These are phyloP conservation scores for Drosophila simulans DNA, from an alignment of 1,140 invertebrate species.

Conservation along the genomic window DNA sequence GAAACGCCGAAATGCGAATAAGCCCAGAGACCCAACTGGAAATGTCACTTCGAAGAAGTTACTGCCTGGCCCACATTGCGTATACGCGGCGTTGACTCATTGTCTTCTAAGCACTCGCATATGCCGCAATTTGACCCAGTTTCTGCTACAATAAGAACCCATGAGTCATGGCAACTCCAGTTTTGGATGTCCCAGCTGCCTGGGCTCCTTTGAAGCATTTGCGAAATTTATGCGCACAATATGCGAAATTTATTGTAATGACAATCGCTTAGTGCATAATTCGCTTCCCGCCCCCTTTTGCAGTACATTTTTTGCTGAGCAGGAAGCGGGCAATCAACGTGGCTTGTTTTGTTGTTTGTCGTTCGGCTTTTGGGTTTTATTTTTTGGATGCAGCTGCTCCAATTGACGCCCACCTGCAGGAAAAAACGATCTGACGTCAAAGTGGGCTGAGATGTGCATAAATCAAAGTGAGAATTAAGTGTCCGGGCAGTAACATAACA, in stretches of 20 bases:
- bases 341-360: slow-evolving; percentile 43
- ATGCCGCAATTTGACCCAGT: slow-evolving; percentile 66
- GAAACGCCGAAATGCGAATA: background rate
- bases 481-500: slow-evolving; percentile 8
- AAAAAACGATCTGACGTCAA: slow-evolving; percentile 25
- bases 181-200: slow-evolving; percentile 68
- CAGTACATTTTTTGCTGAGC: slow-evolving; percentile 31
- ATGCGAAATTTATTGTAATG: slow-evolving; percentile 82
- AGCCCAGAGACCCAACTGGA: slow-evolving; percentile 9
- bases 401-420: slow-evolving; percentile 74
- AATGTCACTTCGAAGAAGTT: slow-evolving; percentile 61
- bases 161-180: slow-evolving; percentile 57
- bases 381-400: slow-evolving; percentile 63
- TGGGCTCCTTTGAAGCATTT: slow-evolving; percentile 71
- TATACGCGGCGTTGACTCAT: slow-evolving; percentile 78
- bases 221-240: slow-evolving; percentile 80
- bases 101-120: slow-evolving; percentile 48
- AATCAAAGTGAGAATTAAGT: slow-evolving; percentile 42
- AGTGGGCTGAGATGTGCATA: slow-evolving; percentile 54
- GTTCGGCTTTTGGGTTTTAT: slow-evolving; percentile 19
- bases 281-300: slow-evolving; percentile 38
- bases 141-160: slow-evolving; percentile 44
- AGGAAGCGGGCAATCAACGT: slow-evolving; percentile 73
- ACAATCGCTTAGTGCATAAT: slow-evolving; percentile 80
- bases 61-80: slow-evolving; percentile 70